A percentile compares a stretch with the other conserved stretches of the same genome.
These are phyloP conservation scores for Sclerurus mexicanus DNA, from an alignment of 2,113 vertebrate species.

Conservation along the genomic window DNA sequence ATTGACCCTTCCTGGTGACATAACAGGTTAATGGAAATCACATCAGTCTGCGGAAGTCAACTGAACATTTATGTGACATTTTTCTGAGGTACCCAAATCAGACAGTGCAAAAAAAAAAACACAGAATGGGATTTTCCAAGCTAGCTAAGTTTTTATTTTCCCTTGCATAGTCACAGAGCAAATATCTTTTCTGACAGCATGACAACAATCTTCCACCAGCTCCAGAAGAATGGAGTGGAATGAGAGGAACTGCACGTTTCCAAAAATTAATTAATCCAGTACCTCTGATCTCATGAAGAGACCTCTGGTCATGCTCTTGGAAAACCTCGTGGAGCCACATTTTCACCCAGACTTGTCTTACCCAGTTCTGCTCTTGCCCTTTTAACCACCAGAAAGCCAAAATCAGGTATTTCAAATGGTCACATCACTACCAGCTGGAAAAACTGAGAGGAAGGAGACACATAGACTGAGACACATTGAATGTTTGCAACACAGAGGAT, in stretches of 20 bases:
- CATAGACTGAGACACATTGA: neutral
- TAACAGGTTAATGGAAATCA: neutral
- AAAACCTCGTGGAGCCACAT: neutral
- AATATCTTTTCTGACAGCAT: neutral
- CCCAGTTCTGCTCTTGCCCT: neutral
- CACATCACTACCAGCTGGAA: neutral
- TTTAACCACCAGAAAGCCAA: slow-evolving; percentile 49
- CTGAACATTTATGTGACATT: neutral
- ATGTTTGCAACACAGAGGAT: neutral
- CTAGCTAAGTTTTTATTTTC: neutral
- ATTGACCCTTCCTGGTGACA: neutral
- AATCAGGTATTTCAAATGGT: neutral
- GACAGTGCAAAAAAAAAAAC: neutral
- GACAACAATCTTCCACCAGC: neutral
- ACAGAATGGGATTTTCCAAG: neutral
- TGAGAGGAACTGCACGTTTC: neutral
- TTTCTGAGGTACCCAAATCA: neutral
- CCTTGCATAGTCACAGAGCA: neutral
- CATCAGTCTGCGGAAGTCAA: neutral
- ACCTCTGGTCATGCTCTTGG: neutral
- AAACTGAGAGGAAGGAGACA: neutral
- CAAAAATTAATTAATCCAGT: neutral
- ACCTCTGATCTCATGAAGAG: neutral
- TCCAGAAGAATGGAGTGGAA: neutral
- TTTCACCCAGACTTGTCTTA: neutral